Evolutionary conservation across 2,113 vertebrate species (phyloP), one percentile per base, ranked within the genome.

Genomic region (Barnardius zonarius): DNA sequence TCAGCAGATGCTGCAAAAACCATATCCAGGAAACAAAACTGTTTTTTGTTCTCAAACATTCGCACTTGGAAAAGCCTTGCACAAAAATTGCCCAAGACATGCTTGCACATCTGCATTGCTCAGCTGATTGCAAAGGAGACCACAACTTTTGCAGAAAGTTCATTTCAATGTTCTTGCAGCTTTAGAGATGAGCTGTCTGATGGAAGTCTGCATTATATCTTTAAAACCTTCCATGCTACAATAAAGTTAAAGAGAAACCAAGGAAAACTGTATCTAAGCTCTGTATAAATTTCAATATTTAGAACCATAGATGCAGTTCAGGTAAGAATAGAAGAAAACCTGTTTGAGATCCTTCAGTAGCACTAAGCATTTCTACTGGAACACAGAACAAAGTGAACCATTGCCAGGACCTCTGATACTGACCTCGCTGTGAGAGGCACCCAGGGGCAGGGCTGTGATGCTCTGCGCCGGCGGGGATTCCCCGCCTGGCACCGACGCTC

Each of bases 361-460:
- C 54, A 3, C n/a, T 6, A 55, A 13, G 4, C 4, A 51, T 4
- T 6, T 1, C 76, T 28, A 4, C 16, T 4, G 80, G 62, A 66
- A 13, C 18, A 9, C 1, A 3, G 49, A 49, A 35, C 6, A 2
- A 8, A 49, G 6, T 5, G 64, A 69, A 6, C 7, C 46, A 23
- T 9, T 12, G 25, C 41, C 62, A 80, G 28, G 12, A 9, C 1
- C 44, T 8, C 62, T 8, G 1, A 0, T 35, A 10, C 18, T 0
- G 14, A 37, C 35, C 14, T 3, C 2, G 33, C 54, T 5, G 33
- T 7, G 22, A 6, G 66, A 10, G 39, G 73, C 62, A 17, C 66
- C 1, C 2, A 0, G 0, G 0, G 54, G 69, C 63, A 5, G 49
- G 52, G 72, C 72, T 48, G 24, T 2, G 1, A 49, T 3, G 51